Conservation (phyloP, 2,888 invertebrate species). For the Dexiosoma caninum region DNA sequence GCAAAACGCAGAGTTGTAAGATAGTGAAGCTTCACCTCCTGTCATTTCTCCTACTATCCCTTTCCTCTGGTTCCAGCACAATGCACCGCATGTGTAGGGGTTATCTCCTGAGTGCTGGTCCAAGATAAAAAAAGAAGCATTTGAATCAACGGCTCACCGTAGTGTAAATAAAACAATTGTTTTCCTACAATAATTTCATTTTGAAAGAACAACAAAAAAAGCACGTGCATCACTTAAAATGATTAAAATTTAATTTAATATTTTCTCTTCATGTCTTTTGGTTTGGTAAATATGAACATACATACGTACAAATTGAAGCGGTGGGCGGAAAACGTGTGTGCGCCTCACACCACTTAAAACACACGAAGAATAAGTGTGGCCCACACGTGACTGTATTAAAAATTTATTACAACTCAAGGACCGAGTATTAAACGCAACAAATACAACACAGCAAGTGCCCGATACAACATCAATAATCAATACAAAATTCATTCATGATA, state of each 20-base stretch:
- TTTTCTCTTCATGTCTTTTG: too few relatives aligned
- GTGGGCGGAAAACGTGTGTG: conserved; percentile 30
- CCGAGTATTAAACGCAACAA: neutral
- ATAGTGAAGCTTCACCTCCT: too few relatives aligned
- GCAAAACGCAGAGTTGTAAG: too few relatives aligned
- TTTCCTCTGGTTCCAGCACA: too few relatives aligned
- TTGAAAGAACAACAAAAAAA: conserved; percentile 12
- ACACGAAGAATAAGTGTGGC: conserved; percentile 53
- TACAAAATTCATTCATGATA: conserved; percentile 36
- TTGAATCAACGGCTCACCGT: too few relatives aligned
- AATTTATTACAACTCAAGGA: conserved; percentile 21
- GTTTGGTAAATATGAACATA: conserved; percentile 35
- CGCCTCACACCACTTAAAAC: conserved; percentile 33
- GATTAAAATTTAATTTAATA: conserved; percentile 16
- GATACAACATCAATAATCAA: conserved; percentile 20
- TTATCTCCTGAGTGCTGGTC: too few relatives aligned
- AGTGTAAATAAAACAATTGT: too few relatives aligned
- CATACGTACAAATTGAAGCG: conserved; percentile 16
- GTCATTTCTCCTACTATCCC: too few relatives aligned
- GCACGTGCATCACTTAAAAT: neutral
- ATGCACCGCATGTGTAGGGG: too few relatives aligned
- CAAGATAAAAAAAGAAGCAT: too few relatives aligned
- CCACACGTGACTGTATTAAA: conserved; percentile 58
- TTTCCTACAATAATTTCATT: neutral
- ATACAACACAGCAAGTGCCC: conserved; percentile 15